These are phyloP conservation scores for Dicrostonyx torquatus DNA, from an alignment of 2,797 vertebrate genomes.

Conservation along the genomic window DNA sequence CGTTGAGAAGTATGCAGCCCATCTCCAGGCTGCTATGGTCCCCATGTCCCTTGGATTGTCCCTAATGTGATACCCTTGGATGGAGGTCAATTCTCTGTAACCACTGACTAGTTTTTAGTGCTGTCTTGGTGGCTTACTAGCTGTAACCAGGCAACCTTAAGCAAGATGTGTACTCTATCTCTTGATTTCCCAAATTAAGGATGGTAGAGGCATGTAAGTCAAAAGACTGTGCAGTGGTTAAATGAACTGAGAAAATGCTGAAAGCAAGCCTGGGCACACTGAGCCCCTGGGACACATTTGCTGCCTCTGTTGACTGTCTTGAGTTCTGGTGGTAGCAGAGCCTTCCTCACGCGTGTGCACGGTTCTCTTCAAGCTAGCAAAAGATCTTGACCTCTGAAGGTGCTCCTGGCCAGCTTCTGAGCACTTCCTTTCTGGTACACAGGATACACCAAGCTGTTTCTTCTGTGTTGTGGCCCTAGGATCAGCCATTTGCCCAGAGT, in stretches of 20 bases:
- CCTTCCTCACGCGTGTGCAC: neutral
- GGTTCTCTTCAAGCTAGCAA: neutral
- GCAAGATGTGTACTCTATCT: neutral
- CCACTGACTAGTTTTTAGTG: too few species aligned
- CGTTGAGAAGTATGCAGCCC: rapidly evolving
- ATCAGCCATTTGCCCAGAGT: neutral
- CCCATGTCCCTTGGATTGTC: neutral
- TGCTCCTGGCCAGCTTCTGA: neutral
- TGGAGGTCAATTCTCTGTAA: neutral
- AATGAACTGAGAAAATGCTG: neutral
- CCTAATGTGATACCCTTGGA: neutral
- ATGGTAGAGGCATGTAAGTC: neutral
- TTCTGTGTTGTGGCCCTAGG: neutral
- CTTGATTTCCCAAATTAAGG: neutral
- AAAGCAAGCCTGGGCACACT: neutral
- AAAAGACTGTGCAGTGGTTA: neutral
- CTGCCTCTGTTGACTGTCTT: neutral
- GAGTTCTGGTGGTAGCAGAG: neutral
- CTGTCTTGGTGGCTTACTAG: neutral
- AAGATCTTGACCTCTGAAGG: neutral
- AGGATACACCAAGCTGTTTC: neutral
- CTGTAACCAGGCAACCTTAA: too few species aligned
- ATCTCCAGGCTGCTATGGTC: neutral
- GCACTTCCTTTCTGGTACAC: neutral
- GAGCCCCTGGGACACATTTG: neutral